These are phyloP conservation scores for Agrypnus murinus DNA, from an alignment of 2,888 invertebrate species.

Conservation along the genomic window DNA sequence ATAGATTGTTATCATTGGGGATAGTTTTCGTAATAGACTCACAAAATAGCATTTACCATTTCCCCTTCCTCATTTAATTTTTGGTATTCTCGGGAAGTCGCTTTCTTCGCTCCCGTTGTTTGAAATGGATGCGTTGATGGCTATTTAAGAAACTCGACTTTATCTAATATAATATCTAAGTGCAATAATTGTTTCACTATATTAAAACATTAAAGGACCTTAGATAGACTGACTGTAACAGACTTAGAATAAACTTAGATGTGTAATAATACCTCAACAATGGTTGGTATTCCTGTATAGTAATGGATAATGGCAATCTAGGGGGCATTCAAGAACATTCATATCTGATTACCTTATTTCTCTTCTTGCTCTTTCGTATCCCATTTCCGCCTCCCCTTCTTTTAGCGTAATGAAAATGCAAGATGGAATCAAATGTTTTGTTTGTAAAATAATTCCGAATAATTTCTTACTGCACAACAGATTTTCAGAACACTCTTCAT, in stretches of 20 bases:
- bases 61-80: constrained; percentile 11
- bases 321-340: constrained; percentile 40
- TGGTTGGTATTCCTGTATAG: constrained; percentile 39
- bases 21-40: constrained; percentile 34
- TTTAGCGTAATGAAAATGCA: constrained; percentile 20
- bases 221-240: constrained; percentile 13
- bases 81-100: background rate
- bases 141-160: background rate
- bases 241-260: constrained; percentile 25
- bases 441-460: constrained; percentile 30
- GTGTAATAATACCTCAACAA: constrained; percentile 36
- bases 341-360: constrained; percentile 45
- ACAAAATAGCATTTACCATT: constrained; percentile 12
- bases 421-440: constrained; percentile 37
- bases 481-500: background rate
- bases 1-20: constrained; percentile 32
- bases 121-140: background rate
- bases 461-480: constrained; percentile 7
- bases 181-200: constrained; percentile 19
- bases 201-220: constrained; percentile 31
- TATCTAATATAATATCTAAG: constrained; percentile 6
- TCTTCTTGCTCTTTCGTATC: constrained; percentile 36
- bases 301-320: constrained; percentile 45
- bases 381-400: constrained; percentile 30
- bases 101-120: background rate